Evolutionary conservation across 2,888 invertebrate species (phyloP), one percentile per base, ranked within the genome.

Genomic region (Mechanitis messenoides): DNA sequence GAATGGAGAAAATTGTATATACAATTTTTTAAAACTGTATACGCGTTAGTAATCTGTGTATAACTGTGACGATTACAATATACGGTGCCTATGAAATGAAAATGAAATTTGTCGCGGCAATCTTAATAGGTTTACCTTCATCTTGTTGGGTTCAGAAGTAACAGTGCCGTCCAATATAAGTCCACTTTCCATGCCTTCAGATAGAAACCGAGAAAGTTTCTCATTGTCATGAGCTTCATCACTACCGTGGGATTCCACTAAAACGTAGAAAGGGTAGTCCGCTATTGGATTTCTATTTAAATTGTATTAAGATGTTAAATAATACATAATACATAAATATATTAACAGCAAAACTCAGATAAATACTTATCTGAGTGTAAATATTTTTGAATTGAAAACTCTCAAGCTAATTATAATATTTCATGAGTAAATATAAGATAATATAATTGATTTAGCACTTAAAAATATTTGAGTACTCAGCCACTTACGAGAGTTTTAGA

Each of bases 161-260:
- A 96, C 91, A 0, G 95, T 96, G 0, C 98, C 98, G 84, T 98
- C 96, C 9, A 91, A 69, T 7, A 97, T 94, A 31, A 94, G 85
- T 4, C 94, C 94, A 6, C 91, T 88, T 1, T 91, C 91, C 92
- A 97, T 93, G 58, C 94, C 92, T 55, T 91, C 88, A 63, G 95
- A 93, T 1, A 99, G 87, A 77, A 98, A 98, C 2, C 83, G 78
- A 61, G 92, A 92, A 61, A 99, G 84, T 82, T 98, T 98, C 76
- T 96, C 97, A 74, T 93, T 93, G 78, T 99, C 98, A 77, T 99
- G 98, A 0, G 77, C 79, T 54, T 91, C 91, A 73, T 96, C 93
- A 72, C 97, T 97, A 2, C 98, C 98, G 45, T 96, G 94, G 0
- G 96, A 95, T 86, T 97, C 97, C 62, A 97, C 92, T 0, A 97